Percentiles rank a stretch among this genome's conserved stretches.
Evolutionary conservation across 2,797 vertebrate species (phyloP).

Genomic region (Clarias fuscus): DNA sequence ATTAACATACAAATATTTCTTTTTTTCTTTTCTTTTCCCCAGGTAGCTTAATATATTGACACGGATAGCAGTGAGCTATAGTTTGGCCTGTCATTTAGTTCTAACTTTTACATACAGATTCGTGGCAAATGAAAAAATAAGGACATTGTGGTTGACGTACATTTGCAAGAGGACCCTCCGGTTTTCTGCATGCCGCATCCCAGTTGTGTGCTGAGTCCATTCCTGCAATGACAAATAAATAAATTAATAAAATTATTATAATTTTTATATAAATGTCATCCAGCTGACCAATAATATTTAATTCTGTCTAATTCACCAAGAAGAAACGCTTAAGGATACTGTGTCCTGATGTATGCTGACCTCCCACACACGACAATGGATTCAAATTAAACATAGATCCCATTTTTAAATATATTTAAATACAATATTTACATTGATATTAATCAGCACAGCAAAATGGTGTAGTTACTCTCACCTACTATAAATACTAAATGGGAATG

Average conservation of each 20-base stretch:
- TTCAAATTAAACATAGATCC: not conserved
- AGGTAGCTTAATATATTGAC: not conserved
- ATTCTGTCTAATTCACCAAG: not conserved
- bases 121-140: not conserved
- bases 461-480: not conserved
- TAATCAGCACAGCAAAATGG: not conserved
- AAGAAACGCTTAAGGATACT: not conserved
- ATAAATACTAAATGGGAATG: not conserved
- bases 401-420: not conserved
- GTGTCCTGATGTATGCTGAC: not conserved
- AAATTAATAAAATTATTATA: too few relatives aligned
- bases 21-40: not conserved
- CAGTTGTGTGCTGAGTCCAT: conserved; percentile 76
- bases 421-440: not conserved
- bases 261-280: not conserved
- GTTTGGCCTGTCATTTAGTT: not conserved
- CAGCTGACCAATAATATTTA: conserved; percentile 25
- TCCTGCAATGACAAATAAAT: conserved; percentile 62
- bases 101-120: not conserved
- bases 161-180: conserved; percentile 70
- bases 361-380: not conserved
- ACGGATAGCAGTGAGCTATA: not conserved
- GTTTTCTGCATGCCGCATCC: conserved; percentile 74
- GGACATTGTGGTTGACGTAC: conserved; percentile 61
- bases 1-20: not conserved